Evolutionary conservation across 2,797 vertebrate species (phyloP).

Genomic region (Australoheros facetus): DNA sequence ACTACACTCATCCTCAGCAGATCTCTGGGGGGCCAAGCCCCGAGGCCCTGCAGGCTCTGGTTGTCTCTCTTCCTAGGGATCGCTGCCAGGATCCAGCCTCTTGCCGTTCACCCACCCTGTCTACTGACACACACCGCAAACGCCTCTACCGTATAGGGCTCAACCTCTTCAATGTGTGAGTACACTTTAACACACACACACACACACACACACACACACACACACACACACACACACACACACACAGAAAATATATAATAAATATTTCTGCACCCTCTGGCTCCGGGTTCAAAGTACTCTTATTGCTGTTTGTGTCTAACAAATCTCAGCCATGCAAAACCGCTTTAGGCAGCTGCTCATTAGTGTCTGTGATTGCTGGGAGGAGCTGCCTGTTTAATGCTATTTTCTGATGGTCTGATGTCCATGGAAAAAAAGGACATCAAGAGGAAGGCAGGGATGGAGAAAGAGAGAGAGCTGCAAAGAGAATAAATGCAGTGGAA

Average conservation of each 20-base stretch:
- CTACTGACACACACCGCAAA: constrained; percentile 97
- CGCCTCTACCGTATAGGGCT: constrained; percentile 97
- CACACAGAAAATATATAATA: neutral
- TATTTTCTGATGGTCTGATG: constrained; percentile 45
- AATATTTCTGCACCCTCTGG: constrained; percentile 39
- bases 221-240: neutral
- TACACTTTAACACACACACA: constrained; percentile 30
- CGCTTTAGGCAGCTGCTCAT: constrained; percentile 54
- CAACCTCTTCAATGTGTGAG: constrained; percentile 99
- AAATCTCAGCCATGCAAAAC: constrained; percentile 48
- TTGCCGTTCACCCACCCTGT: constrained; percentile 94
- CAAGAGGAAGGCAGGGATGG: neutral
- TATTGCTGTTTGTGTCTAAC: constrained; percentile 48
- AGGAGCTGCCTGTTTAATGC: constrained; percentile 45
- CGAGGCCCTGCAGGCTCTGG: constrained; percentile 93
- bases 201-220: neutral
- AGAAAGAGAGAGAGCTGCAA: neutral
- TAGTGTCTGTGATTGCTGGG: constrained; percentile 55
- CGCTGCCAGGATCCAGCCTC: constrained; percentile 94
- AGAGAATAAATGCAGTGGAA: constrained; percentile 30
- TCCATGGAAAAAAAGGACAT: constrained; percentile 13
- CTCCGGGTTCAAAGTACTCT: constrained; percentile 50
- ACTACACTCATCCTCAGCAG: constrained; percentile 82
- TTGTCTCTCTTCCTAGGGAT: constrained; percentile 93
- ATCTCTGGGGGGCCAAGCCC: constrained; percentile 83